These are phyloP conservation scores for Morone chrysops DNA, from an alignment of 2,113 vertebrate genomes.

Conservation along the genomic window DNA sequence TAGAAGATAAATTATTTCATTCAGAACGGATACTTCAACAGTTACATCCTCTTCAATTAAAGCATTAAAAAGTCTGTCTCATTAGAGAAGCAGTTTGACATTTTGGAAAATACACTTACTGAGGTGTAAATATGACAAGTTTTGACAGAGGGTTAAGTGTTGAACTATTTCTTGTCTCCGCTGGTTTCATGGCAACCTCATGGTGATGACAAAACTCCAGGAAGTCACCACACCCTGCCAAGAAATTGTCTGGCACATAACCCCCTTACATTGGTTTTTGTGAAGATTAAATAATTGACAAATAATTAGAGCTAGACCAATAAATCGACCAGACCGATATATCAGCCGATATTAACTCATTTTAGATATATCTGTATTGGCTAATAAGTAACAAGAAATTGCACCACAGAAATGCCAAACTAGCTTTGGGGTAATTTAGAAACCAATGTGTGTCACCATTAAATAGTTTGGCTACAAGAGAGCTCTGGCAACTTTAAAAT, in stretches of 20 bases:
- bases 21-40: slow-evolving; percentile 17
- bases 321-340: background rate
- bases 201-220: slow-evolving; percentile 19
- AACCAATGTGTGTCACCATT: background rate
- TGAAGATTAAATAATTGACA: background rate
- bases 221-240: slow-evolving; percentile 14
- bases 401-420: background rate
- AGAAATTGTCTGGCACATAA: background rate
- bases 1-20: slow-evolving; percentile 20
- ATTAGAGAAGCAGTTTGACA: slow-evolving; percentile 10
- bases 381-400: background rate
- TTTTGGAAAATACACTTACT: background rate
- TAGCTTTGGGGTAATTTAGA: background rate
- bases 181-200: slow-evolving; percentile 26
- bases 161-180: slow-evolving; percentile 1
- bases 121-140: background rate
- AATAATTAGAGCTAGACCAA: background rate
- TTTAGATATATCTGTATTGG: background rate
- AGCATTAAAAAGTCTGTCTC: background rate
- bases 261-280: background rate
- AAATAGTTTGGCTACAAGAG: background rate
- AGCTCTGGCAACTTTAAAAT: background rate
- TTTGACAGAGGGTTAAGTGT: background rate
- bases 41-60: background rate
- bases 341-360: background rate